These are phyloP conservation scores for Virgularia gustaviana DNA, from an alignment of 92 coral and sea anemone genomes.

Conservation along the genomic window DNA sequence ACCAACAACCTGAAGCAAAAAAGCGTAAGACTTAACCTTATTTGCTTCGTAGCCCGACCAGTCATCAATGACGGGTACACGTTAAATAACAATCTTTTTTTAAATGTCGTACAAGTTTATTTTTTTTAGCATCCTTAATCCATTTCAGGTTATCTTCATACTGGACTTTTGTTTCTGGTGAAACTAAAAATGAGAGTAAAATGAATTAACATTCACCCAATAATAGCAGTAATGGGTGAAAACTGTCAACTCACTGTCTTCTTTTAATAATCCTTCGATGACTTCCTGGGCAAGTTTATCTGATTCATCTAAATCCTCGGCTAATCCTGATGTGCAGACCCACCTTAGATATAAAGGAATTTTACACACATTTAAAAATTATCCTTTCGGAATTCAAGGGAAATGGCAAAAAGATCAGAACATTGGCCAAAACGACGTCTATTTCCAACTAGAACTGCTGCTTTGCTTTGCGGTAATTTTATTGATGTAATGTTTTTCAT, in stretches of 20 bases:
- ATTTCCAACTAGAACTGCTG: too few species aligned
- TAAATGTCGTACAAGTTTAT: constrained; percentile 69
- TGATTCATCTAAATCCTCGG: constrained; percentile 76
- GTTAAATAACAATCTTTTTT: too few species aligned
- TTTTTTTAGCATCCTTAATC: constrained; percentile 86
- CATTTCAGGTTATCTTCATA: constrained; percentile 85
- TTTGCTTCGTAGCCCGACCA: neutral
- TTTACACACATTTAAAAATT: neutral
- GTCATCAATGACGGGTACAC: too few species aligned
- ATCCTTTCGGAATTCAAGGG: neutral
- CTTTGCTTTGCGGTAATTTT: too few species aligned
- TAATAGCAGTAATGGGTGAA: too few species aligned
- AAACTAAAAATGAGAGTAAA: constrained; percentile 44
- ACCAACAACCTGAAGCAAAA: constrained; percentile 74
- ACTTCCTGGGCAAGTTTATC: constrained; percentile 85
- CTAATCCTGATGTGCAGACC: constrained; percentile 94
- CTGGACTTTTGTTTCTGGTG: constrained; percentile 67
- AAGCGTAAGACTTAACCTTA: neutral
- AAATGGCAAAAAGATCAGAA: too few species aligned
- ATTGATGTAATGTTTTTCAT: too few species aligned
- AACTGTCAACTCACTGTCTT: constrained; percentile 71
- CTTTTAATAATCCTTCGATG: constrained; percentile 60
- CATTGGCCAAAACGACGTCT: too few species aligned
- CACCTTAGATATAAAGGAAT: constrained; percentile 53
- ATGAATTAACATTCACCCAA: too few species aligned